phyloP scores from a whole-genome alignment of 1,140 invertebrate species.

The Drosophila willistoni region DNA sequence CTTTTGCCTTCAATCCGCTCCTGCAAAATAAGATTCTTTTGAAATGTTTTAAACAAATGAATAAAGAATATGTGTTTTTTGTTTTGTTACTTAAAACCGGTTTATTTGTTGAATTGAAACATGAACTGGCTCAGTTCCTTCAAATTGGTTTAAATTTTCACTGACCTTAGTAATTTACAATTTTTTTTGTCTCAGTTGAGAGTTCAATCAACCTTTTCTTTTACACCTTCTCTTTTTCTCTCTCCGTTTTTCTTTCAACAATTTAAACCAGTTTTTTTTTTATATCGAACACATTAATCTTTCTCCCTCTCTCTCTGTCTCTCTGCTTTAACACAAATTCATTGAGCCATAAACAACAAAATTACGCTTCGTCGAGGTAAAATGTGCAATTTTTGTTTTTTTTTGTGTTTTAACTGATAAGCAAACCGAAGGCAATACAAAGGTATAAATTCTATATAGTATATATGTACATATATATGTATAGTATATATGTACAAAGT shows the following conservation, averaged over 20 bases:
- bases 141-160: not conserved
- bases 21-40: not conserved
- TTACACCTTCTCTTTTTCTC: constrained; percentile 30
- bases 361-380: constrained; percentile 15
- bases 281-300: constrained; percentile 30
- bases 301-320: not conserved
- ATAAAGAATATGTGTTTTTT: not conserved
- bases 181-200: not conserved
- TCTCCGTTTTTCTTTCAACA: constrained; percentile 24
- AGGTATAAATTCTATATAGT: constrained; percentile 3
- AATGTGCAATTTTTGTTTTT: constrained; percentile 34
- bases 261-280: constrained; percentile 41
- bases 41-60: not conserved
- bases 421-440: not conserved
- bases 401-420: constrained; percentile 30
- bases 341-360: constrained; percentile 45
- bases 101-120: not conserved
- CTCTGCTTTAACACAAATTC: constrained; percentile 9
- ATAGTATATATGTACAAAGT: not conserved
- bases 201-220: constrained; percentile 40
- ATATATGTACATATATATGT: no score
- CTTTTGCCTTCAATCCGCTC: not conserved
- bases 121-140: not conserved
- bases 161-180: constrained; percentile 1
- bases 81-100: constrained; percentile 2